Evolutionary conservation across 2,888 invertebrate genomes (phyloP), one percentile per base, ranked within the genome.

Genomic region (Liodrosophila aerea): DNA sequence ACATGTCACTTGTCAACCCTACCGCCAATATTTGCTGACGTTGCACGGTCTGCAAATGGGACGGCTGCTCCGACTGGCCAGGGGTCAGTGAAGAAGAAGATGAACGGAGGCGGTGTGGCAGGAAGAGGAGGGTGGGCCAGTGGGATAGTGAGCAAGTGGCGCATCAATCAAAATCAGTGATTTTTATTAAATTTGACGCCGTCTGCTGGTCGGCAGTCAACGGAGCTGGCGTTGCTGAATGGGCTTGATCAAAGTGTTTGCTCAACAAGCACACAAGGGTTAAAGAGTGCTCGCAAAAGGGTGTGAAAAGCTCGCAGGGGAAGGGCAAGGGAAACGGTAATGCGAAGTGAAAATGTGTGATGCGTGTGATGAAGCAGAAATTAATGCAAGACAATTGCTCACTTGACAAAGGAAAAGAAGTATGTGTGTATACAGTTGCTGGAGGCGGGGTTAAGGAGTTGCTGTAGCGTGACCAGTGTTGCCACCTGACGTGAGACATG

Each of bases 141-240:
- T 16, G 13, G 13, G 4, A 8, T 37, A 16, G 15, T 37, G 39
- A 39, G 57, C 69, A 73, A 76, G 76, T 66, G 85, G 75, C 73
- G 83, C 87, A 88, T 88, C 88, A 88, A 88, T 88, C 87, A 88
- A 88, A 87, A 88, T 86, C 87, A 81, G 78, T 78, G 86, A 87
- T 82, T 88, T 87, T 88, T 85, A 87, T 87, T 87, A 87, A 88
- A 85, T 88, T 87, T 87, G 87, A 88, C 88, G 88, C 54, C 82
- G 85, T 76, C 85, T 76, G 76, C 82, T 76, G 84, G 84, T 72
- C 70, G 80, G 64, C 77, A 72, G 73, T 68, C 70, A 60, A 64
- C 66, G 53, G n/a, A 58, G 40, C 44, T 41, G 47, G 3, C 22
- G 22, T 22, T 22, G 2, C 29, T 31, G 62, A 59, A 60, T 47